These are phyloP conservation scores for Cephalotes varians DNA, from an alignment of 2,888 invertebrate species.

Conservation along the genomic window DNA sequence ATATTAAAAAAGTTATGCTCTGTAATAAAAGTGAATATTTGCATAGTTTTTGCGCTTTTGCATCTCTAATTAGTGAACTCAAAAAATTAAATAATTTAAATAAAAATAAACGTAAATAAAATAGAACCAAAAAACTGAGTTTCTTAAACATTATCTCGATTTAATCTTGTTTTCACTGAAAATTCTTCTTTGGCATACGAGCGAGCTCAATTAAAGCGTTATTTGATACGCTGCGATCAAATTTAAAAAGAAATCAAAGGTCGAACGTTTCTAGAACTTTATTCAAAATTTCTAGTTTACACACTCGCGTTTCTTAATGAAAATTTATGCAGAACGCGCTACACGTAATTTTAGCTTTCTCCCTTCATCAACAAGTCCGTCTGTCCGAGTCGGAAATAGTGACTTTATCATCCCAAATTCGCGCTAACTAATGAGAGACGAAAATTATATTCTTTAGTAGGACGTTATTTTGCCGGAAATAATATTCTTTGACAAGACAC, in stretches of 20 bases:
- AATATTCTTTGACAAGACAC: slow-evolving; percentile 23
- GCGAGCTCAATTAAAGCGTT: not conserved
- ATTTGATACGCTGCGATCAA: slow-evolving; percentile 6
- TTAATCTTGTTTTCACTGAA: not conserved
- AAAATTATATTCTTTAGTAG: slow-evolving; percentile 49
- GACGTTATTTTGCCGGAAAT: slow-evolving; percentile 22
- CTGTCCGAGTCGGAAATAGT: slow-evolving; percentile 53
- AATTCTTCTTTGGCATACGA: not conserved
- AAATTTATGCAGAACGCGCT: slow-evolving; percentile 51
- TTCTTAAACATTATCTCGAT: not conserved
- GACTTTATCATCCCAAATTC: slow-evolving; percentile 53
- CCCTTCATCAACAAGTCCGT: slow-evolving; percentile 55
- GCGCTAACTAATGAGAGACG: slow-evolving; percentile 43
- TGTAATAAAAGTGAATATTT: slow-evolving; percentile 14
- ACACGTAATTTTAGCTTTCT: slow-evolving; percentile 50
- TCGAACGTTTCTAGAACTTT: slow-evolving; percentile 31
- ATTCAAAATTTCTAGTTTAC: slow-evolving; percentile 54
- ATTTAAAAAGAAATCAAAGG: slow-evolving; percentile 18
- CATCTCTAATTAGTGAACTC: slow-evolving; percentile 7
- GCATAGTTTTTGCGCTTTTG: not conserved
- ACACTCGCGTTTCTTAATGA: slow-evolving; percentile 49
- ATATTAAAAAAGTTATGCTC: slow-evolving; percentile 35
- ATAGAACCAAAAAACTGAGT: not conserved
- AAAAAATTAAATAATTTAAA: slow-evolving; percentile 7
- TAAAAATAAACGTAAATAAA: not conserved